Evolutionary conservation across 1,140 invertebrate genomes (phyloP), one percentile per base, ranked within the genome.

Genomic region (Macrostomum lignano): DNA sequence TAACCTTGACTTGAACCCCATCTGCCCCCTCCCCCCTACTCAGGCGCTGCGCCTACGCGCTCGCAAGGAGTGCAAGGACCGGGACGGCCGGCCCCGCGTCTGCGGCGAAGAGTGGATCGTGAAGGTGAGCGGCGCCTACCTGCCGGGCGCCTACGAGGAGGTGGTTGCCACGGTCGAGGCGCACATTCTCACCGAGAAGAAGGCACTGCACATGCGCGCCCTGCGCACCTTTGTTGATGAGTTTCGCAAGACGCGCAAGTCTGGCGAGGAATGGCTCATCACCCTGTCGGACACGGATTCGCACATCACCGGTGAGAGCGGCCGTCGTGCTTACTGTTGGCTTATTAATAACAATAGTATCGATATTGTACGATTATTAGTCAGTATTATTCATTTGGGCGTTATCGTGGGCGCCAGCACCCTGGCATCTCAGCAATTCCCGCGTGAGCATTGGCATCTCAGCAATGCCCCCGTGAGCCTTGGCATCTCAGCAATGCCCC

Each of bases 241-340:
- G 26, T 57, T 54, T 43, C 50, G 48, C 10, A 44, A 52, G 6
- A 37, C 37, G 1, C 37, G 62, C 10, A 61, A 61, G 38, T 62
- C 60, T 44, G 62, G 62, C 22, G 62, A 64, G 40, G 61, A 64
- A 41, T 64, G 62, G 61, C 37, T 65, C 17, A 53, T 64, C 15
- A 62, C 49, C 23, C 44, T 57, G 37, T 37, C 40, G 2, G 59
- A 60, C 35, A 54, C 56, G 19, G 61, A 64, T 41, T 55, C 55
- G 10, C 60, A 61, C 39, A 64, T 64, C 36, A 62, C 62, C 19
- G 48, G 51, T 40, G n/a, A n/a, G n/a, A n/a, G n/a, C n/a, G n/a
- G n/a, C n/a, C n/a, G n/a, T n/a, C n/a, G n/a, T n/a, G n/a, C n/a
- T n/a, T n/a, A n/a, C n/a, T n/a, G n/a, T n/a, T n/a, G n/a, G n/a